phyloP scores from a whole-genome alignment of 2,113 vertebrate genomes.

The Narcine bancroftii region DNA sequence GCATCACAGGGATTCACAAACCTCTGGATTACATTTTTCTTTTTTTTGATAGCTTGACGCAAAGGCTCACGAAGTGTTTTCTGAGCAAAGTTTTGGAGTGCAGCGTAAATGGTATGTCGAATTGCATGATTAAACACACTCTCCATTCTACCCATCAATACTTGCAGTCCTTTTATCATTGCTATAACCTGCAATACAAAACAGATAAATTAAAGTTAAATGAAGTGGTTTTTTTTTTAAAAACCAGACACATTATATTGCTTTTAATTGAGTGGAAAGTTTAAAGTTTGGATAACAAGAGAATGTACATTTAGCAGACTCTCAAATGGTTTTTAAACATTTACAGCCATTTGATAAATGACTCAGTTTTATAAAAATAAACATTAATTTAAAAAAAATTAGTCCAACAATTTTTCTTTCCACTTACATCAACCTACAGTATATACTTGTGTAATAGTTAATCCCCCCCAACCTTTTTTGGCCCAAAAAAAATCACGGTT shows the following conservation, averaged over 20 bases:
- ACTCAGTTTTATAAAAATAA: not conserved
- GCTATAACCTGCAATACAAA: constrained; percentile 64
- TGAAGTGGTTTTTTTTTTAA: not conserved
- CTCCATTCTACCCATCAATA: constrained; percentile 82
- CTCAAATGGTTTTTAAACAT: not conserved
- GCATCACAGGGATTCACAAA: constrained; percentile 41
- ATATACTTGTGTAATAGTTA: too few species aligned
- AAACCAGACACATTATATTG: not conserved
- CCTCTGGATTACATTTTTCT: constrained; percentile 83
- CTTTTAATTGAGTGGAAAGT: not conserved
- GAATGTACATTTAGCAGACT: not conserved
- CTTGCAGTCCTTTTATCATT: constrained; percentile 83
- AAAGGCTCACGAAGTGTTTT: constrained; percentile 70
- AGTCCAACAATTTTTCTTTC: too few species aligned
- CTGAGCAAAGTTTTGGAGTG: constrained; percentile 78
- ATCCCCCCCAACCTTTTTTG: too few species aligned
- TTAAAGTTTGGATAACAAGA: not conserved
- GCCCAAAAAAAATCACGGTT: too few species aligned
- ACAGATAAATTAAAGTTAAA: not conserved
- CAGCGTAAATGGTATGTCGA: constrained; percentile 76
- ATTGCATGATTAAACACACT: constrained; percentile 83
- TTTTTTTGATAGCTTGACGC: constrained; percentile 79
- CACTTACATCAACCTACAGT: not conserved
- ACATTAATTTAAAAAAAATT: not conserved
- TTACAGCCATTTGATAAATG: not conserved